Evolutionary conservation across 2,797 vertebrate genomes (phyloP), one percentile per base, ranked within the genome.

Genomic region (Lagocephalus sceleratus): DNA sequence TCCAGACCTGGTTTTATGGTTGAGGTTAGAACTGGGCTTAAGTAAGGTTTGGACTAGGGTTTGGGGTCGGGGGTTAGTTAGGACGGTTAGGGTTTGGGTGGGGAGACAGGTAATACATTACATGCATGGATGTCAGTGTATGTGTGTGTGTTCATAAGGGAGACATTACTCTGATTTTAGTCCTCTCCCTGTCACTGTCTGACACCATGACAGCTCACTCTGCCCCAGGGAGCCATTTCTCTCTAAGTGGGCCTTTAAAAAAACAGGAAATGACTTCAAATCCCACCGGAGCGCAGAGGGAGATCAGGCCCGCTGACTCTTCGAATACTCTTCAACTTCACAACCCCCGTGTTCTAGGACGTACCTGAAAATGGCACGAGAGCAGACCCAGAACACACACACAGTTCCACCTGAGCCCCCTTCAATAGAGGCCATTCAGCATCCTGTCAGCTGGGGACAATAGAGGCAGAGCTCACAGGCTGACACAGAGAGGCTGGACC

Each of bases 261-360:
- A 81, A 84, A 80, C 87, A 91, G 90, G 88, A 92, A 90, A 88
- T 70, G 47, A 71, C 78, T 73, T 82, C 57, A 83, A 81, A 87
- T 82, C 76, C 73, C 78, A 62, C 40, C 38, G 59, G 68, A 82
- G 79, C 68, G 26, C 22, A 62, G 66, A 82, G 71, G 74, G 82
- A 73, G 86, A 87, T 87, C 81, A 85, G 71, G 78, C 73, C 81
- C 60, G 55, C 80, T 85, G 84, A 68, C 71, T 71, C 71, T 71
- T 74, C 76, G 87, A 89, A 88, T 84, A 68, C 65, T 47, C 57
- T 53, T 35, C 44, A 35, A 58, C 65, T 43, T 40, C 73, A 58
- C 48, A 66, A n/a, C n/a, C n/a, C 63, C 58, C 60, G 25, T 40
- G 51, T 5, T 11, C 39, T 32, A 20, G 38, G 44, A 46, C 57